phyloP scores from a whole-genome alignment of 2,888 invertebrate genomes.

The Harpagoxenus sublaevis region DNA sequence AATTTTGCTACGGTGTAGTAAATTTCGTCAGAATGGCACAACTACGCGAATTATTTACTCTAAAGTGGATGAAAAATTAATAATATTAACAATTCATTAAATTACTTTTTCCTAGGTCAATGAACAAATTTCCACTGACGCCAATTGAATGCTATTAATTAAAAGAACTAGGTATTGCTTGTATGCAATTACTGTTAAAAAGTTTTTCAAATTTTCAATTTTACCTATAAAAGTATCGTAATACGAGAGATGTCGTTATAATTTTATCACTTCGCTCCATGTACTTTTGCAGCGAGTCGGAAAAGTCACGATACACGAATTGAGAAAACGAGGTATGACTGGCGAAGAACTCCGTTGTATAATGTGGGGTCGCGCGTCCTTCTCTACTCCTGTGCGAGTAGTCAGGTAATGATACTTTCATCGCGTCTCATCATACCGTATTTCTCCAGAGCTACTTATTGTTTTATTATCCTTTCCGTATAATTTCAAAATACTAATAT shows the following conservation, averaged over 20 bases:
- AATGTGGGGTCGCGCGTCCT: constrained; percentile 97
- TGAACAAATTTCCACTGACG: background rate
- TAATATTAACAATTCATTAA: background rate
- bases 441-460: constrained; percentile 16
- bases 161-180: background rate
- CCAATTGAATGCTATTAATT: background rate
- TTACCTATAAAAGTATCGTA: background rate
- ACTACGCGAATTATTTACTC: constrained; percentile 4
- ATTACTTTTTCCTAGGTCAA: background rate
- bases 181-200: background rate
- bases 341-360: constrained; percentile 94
- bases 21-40: constrained; percentile 4
- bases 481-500: constrained; percentile 18
- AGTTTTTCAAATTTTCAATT: background rate
- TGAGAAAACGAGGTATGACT: constrained; percentile 93
- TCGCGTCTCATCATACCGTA: constrained; percentile 42
- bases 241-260: constrained; percentile 2
- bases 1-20: constrained; percentile 42
- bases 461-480: background rate
- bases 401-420: constrained; percentile 86
- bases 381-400: constrained; percentile 94
- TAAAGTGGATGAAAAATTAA: background rate
- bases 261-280: constrained; percentile 13
- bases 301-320: constrained; percentile 94
- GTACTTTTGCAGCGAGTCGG: constrained; percentile 91